Percentiles rank a stretch among this genome's conserved stretches.
Evolutionary conservation across 2,797 vertebrate species (phyloP).

Genomic region (Gambelia wislizenii): DNA sequence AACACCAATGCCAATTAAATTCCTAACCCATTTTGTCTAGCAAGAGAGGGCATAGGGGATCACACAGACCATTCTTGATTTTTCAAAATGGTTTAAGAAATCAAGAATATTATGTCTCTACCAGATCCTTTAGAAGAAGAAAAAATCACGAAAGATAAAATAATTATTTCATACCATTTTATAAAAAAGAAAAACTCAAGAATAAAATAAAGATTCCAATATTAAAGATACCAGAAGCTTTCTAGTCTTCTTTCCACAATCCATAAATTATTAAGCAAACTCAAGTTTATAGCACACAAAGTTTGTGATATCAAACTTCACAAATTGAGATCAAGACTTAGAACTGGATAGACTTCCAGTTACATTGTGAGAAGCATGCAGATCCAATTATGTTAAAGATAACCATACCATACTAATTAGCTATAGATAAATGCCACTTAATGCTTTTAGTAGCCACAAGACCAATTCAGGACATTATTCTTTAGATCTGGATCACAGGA

Average conservation of each 20-base stretch:
- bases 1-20: neutral
- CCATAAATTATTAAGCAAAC: neutral
- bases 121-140: slow-evolving; percentile 11
- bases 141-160: slow-evolving; percentile 31
- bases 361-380: neutral
- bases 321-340: neutral
- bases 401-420: neutral
- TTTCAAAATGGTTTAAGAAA: neutral
- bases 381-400: accelerated
- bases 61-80: neutral
- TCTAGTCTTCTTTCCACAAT: neutral
- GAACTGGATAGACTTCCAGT: neutral
- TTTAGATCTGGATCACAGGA: neutral
- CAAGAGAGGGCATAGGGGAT: neutral
- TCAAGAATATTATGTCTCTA: neutral
- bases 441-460: neutral
- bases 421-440: neutral
- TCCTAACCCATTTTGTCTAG: neutral
- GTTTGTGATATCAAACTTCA: neutral
- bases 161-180: slow-evolving; percentile 23
- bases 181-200: neutral
- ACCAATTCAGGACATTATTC: neutral
- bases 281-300: neutral
- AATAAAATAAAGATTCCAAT: slow-evolving; percentile 2
- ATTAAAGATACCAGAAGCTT: neutral